Conservation (phyloP, 2,797 vertebrate genomes). For the Acrocephalus scirpaceus region DNA sequence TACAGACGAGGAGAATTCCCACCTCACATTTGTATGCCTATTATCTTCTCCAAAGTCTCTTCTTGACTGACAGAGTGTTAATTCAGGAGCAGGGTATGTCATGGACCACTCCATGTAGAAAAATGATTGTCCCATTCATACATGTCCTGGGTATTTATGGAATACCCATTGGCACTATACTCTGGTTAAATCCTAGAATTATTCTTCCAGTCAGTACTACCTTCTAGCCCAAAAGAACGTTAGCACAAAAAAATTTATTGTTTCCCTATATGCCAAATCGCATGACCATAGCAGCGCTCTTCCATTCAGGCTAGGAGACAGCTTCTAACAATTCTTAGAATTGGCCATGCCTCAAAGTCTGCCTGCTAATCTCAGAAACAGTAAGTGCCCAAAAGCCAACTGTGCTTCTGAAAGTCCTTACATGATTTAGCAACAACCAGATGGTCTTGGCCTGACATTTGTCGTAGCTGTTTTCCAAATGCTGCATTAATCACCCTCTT, state of each 20-base stretch:
- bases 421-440: background rate
- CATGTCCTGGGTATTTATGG: background rate
- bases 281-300: background rate
- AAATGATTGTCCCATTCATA: background rate
- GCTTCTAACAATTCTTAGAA: background rate
- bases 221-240: background rate
- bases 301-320: background rate
- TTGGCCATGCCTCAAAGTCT: background rate
- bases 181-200: background rate
- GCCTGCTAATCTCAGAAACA: background rate
- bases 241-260: background rate
- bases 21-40: fast-evolving
- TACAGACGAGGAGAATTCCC: background rate
- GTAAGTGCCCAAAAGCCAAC: background rate
- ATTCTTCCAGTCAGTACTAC: background rate
- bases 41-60: background rate
- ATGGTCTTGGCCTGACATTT: slow-evolving; percentile 28
- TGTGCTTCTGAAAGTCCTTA: background rate
- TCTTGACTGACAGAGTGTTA: background rate
- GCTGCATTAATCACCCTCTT: background rate
- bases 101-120: background rate
- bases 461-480: slow-evolving; percentile 7
- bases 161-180: background rate
- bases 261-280: background rate
- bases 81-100: background rate